Percentiles rank a stretch among this genome's conserved stretches.
phyloP scores from a whole-genome alignment of 2,797 vertebrate species.

The Rhinophrynus dorsalis region DNA sequence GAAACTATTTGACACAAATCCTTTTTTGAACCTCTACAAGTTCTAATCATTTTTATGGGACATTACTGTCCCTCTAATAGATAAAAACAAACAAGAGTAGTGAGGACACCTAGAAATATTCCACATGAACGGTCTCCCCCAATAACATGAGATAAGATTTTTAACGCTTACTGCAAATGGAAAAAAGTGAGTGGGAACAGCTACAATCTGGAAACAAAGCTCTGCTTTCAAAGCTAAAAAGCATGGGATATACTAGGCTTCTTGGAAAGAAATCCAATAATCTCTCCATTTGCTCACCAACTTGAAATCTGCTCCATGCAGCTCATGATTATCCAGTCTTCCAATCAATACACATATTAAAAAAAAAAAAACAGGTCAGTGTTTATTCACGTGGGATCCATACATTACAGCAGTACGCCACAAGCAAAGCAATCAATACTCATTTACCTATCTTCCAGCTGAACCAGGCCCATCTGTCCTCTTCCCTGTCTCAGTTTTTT shows the following conservation, averaged over 20 bases:
- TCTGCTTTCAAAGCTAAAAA: background rate
- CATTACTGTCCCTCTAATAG: no score
- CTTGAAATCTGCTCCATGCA: background rate
- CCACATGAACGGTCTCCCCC: no score
- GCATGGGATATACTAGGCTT: background rate
- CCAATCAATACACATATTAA: background rate
- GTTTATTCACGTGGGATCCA: constrained; percentile 3
- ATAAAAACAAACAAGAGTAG: no score
- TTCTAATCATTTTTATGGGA: no score
- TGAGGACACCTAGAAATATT: no score
- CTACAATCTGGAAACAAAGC: background rate
- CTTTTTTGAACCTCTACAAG: no score
- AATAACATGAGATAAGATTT: no score
- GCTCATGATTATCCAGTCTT: background rate
- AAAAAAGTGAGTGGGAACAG: background rate
- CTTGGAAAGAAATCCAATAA: constrained; percentile 2
- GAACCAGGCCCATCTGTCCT: no score
- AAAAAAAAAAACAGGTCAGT: background rate
- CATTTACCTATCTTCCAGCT: no score
- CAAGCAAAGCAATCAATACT: no score
- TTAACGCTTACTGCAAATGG: background rate
- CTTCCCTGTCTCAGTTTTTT: no score
- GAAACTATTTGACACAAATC: no score
- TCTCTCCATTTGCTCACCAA: background rate
- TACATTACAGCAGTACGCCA: background rate